Evolutionary conservation across 53 echinoderm and acorn worm species (phyloP).

Genomic region (Henricia sp.): DNA sequence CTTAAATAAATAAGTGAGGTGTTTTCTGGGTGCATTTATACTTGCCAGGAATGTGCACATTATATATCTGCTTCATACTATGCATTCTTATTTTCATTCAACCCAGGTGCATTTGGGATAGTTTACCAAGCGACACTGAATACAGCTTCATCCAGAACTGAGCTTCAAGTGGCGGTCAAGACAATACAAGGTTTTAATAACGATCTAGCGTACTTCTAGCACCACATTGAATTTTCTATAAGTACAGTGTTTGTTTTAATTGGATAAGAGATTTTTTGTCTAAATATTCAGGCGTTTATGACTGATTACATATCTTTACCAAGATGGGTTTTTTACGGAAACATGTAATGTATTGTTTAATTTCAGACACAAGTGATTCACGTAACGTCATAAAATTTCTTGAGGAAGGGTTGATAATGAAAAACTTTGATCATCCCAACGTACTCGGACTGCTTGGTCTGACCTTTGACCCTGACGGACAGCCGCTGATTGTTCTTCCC

Average conservation of each 20-base stretch:
- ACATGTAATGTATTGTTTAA: background rate
- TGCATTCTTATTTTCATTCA: background rate
- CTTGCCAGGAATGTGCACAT: background rate
- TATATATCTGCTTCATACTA: background rate
- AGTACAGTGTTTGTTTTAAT: background rate
- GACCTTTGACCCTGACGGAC: constrained; percentile 57
- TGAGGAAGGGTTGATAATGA: constrained; percentile 59
- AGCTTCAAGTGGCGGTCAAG: constrained; percentile 40
- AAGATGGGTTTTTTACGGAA: background rate
- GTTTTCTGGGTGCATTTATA: background rate
- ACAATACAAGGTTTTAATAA: constrained; percentile 12
- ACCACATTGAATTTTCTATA: background rate
- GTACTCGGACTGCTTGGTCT: constrained; percentile 54
- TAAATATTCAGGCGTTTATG: background rate
- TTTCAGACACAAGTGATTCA: constrained; percentile 20
- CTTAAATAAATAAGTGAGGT: no score
- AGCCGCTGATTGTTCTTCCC: constrained; percentile 41
- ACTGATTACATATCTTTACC: background rate
- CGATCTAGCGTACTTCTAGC: background rate
- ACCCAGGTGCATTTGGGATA: constrained; percentile 50
- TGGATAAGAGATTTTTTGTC: background rate
- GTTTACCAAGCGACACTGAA: constrained; percentile 27
- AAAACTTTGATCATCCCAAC: constrained; percentile 54
- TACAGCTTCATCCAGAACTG: background rate
- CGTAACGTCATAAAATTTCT: constrained; percentile 40